Evolutionary conservation across 2,888 invertebrate species (phyloP).

Genomic region (Tridacna gigas): DNA sequence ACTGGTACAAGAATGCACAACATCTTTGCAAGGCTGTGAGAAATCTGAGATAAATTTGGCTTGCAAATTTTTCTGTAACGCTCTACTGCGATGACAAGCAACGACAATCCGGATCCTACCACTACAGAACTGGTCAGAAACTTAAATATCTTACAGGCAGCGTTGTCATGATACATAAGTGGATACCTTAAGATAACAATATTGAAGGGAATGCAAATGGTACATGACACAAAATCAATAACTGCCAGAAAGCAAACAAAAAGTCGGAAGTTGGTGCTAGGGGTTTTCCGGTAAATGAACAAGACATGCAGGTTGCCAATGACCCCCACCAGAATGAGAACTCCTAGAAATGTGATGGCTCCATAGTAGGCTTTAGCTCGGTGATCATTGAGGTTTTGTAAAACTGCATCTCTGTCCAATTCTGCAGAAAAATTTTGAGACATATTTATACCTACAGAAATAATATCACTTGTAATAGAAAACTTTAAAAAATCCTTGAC

Average conservation of each 20-base stretch:
- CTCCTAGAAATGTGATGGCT: not conserved
- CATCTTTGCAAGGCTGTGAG: not conserved
- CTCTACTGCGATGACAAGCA: not conserved
- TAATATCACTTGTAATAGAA: too few species aligned
- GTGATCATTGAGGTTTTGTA: not conserved
- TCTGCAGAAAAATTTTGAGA: too few species aligned
- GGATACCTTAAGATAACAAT: not conserved
- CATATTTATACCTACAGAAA: too few species aligned
- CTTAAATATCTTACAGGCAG: not conserved
- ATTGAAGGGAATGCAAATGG: not conserved
- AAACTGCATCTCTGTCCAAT: not conserved
- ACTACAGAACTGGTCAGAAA: not conserved
- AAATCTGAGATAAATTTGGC: not conserved
- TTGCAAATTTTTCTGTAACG: constrained; percentile 9
- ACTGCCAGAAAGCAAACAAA: not conserved
- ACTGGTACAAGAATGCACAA: not conserved
- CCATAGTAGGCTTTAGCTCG: not conserved
- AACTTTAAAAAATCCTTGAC: too few species aligned
- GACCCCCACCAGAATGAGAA: not conserved
- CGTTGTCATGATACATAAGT: not conserved
- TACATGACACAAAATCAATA: not conserved
- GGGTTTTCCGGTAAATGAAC: not conserved
- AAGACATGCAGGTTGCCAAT: constrained; percentile 9
- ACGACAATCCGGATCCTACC: not conserved
- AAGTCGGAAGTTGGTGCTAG: not conserved